phyloP scores from a whole-genome alignment of 2,113 vertebrate genomes.

The Riparia riparia region DNA sequence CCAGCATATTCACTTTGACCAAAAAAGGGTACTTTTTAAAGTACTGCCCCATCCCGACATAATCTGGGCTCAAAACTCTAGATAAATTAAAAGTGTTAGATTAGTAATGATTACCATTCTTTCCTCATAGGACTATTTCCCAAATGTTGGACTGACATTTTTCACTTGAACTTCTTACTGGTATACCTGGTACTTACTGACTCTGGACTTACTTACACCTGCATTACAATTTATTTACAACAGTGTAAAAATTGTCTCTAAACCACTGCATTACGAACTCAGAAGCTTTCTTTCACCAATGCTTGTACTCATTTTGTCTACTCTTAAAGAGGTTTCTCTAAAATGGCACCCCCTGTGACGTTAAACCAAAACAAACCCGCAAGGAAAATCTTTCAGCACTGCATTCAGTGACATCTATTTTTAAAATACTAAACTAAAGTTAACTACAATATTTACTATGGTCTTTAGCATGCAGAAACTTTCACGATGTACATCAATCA shows the following conservation, averaged over 20 bases:
- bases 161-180: background rate
- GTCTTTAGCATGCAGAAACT: background rate
- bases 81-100: background rate
- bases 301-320: background rate
- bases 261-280: fast-evolving
- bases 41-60: background rate
- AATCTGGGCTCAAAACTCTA: background rate
- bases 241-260: background rate
- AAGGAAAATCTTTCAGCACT: background rate
- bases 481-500: background rate
- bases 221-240: background rate
- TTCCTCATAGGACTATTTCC: background rate
- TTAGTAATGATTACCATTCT: background rate
- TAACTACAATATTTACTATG: background rate
- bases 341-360: background rate
- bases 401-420: background rate
- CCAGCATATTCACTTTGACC: background rate
- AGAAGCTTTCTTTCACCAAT: background rate
- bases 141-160: background rate
- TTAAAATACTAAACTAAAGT: background rate
- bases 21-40: background rate
- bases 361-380: background rate
- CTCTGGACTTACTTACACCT: background rate
- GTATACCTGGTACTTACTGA: background rate
- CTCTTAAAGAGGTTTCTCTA: background rate